Base-by-base conservation (phyloP, 2,113 vertebrate genomes). In the Calidris pugnax region DNA sequence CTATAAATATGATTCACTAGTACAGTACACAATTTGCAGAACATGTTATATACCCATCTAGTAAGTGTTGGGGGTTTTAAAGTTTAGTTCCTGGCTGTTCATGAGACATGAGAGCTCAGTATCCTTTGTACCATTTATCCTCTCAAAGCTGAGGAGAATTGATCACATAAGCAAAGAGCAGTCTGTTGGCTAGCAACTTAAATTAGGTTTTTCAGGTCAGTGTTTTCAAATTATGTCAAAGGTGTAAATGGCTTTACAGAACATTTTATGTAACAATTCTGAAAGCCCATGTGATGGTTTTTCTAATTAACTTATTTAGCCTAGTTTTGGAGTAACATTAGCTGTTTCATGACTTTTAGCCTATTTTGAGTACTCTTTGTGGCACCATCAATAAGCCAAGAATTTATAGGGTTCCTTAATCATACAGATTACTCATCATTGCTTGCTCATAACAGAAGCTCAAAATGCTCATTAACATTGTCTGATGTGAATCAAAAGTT, bases 401-500 rank as follows among this genome's bases (percentile, higher is more conserved):
- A 97, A 97, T 95, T 98, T 96, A 81, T 94, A 97, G 91, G 63
- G 66, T 96, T 98, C 96, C 97, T 97, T 98, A 98, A 91, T 98
- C 96, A 96, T 96, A 90, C 91, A 84, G 87, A 97, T 98, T 98
- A 97, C 91, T 98, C 98, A 98, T 98, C 96, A 93, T 83, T 97
- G 93, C 95, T 96, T 97, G 94, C 90, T 98, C 95, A 95, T 96
- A 98, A 95, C 95, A 98, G 98, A 97, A 97, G 82, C 91, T 87
- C 94, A 82, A 98, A 97, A 96, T 96, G 91, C 93, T 97, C 60
- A 89, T 95, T 97, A 96, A 97, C 96, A 95, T 98, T 97, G 95
- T 97, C 75, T 97, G 93, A 96, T 98, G 95, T 93, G 98, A 97
- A 97, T 97, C 94, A 96, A 96, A 98, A 97, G 91, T 96, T 94